Percentiles rank a stretch among this genome's conserved stretches.
These are phyloP conservation scores for Cantharis lateralis DNA, from an alignment of 2,888 invertebrate genomes.

Conservation along the genomic window DNA sequence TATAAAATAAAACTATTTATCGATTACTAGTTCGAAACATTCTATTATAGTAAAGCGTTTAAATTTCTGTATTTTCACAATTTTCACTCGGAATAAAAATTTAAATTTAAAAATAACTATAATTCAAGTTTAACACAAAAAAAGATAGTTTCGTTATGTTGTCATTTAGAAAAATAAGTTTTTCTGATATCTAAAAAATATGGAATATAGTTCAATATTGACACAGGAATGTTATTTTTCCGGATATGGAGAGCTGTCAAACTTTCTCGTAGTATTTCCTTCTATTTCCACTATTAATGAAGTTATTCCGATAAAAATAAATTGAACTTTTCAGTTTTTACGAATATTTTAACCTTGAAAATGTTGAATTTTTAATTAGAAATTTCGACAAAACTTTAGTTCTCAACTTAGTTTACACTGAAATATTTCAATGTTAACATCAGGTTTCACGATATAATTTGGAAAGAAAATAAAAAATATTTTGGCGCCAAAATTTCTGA, in stretches of 20 bases:
- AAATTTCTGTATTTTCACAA: neutral
- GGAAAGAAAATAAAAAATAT: no score
- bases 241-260: neutral
- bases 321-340: neutral
- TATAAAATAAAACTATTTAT: neutral
- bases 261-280: no score
- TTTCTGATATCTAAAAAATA: neutral
- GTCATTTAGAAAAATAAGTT: neutral
- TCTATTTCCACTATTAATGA: neutral
- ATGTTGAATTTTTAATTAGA: no score
- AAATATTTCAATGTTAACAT: no score
- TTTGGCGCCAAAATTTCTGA: no score
- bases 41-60: neutral
- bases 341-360: neutral
- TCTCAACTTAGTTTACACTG: no score
- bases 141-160: neutral
- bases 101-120: neutral
- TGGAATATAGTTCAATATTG: neutral
- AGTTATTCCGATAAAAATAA: neutral
- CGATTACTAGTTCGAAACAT: neutral
- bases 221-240: neutral
- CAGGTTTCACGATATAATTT: no score
- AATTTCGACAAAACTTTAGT: no score
- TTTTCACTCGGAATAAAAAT: neutral
- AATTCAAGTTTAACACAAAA: neutral